A percentile compares a stretch with the other conserved stretches of the same genome.
Evolutionary conservation across 2,888 invertebrate species (phyloP).

Genomic region (Drosophila neoperkinsi): DNA sequence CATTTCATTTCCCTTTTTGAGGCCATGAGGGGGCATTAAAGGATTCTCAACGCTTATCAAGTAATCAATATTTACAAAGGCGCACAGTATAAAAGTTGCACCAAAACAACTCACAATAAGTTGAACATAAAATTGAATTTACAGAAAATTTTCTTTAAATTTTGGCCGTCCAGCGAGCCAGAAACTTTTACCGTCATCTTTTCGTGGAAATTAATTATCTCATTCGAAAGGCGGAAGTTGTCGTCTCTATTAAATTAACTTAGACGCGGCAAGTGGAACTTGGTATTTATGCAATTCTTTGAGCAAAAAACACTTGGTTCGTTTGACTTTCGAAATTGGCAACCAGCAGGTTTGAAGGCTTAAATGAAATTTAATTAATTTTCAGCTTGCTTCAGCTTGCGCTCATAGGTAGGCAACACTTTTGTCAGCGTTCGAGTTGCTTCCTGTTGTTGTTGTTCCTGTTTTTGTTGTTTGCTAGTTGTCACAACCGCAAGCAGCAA

Average conservation of each 20-base stretch:
- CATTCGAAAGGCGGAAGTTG: slow-evolving; percentile 60
- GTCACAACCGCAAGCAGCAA: slow-evolving; percentile 66
- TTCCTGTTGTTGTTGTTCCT: slow-evolving; percentile 1
- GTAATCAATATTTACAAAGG: slow-evolving; percentile 80
- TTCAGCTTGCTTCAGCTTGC: slow-evolving; percentile 25
- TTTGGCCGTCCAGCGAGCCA: slow-evolving; percentile 41
- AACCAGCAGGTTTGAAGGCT: slow-evolving; percentile 19
- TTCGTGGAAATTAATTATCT: slow-evolving; percentile 73
- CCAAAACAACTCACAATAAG: slow-evolving; percentile 60
- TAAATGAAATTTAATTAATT: slow-evolving; percentile 66
- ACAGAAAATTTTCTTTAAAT: slow-evolving; percentile 63
- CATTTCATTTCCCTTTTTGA: slow-evolving; percentile 60
- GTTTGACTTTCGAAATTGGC: slow-evolving; percentile 18
- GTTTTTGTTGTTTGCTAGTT: slow-evolving; percentile 37
- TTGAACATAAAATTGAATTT: slow-evolving; percentile 70
- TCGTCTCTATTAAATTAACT: slow-evolving; percentile 60
- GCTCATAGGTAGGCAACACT: slow-evolving; percentile 41
- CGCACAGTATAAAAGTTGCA: slow-evolving; percentile 50
- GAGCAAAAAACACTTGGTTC: slow-evolving; percentile 17
- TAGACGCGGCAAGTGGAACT: slow-evolving; percentile 24
- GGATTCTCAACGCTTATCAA: slow-evolving; percentile 71
- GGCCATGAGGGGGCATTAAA: slow-evolving; percentile 66
- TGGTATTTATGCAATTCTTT: slow-evolving; percentile 37
- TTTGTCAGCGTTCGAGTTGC: slow-evolving; percentile 8
- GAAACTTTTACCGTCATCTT: slow-evolving; percentile 61